Percentiles rank a stretch among this genome's conserved stretches.
Evolutionary conservation across 2,888 invertebrate species (phyloP).

Genomic region (Acleris laterana): DNA sequence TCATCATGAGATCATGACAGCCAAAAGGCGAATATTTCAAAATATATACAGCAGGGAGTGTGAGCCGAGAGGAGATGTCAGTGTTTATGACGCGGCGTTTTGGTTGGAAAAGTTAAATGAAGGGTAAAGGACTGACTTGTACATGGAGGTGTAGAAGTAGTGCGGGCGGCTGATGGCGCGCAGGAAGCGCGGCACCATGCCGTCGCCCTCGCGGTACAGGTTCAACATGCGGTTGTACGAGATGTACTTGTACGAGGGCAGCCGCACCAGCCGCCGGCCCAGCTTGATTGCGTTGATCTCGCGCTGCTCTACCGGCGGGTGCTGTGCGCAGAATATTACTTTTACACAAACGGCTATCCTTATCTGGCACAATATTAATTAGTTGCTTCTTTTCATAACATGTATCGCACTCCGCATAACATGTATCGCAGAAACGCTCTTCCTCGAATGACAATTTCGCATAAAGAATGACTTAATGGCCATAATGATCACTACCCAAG

Average conservation of each 20-base stretch:
- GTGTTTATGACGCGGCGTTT: background rate
- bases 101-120: background rate
- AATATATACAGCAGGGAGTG: too few species aligned
- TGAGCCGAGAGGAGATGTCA: too few species aligned
- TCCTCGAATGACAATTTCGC: too few species aligned
- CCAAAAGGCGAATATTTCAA: too few species aligned
- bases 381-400: too few species aligned
- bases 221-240: conserved; percentile 68
- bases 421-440: too few species aligned
- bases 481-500: too few species aligned
- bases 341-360: too few species aligned
- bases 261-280: conserved; percentile 58
- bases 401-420: too few species aligned
- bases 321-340: conserved; percentile 40
- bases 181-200: conserved; percentile 71
- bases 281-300: conserved; percentile 70
- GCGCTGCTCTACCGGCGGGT: conserved; percentile 55
- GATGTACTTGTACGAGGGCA: conserved; percentile 69
- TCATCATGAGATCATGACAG: too few species aligned
- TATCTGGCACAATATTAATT: too few species aligned
- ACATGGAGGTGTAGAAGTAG: conserved; percentile 74
- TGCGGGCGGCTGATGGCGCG: conserved; percentile 67
- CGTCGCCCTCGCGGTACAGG: conserved; percentile 71
- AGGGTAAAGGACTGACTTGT: conserved; percentile 62
- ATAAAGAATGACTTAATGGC: too few species aligned